Percentiles rank a stretch among this genome's conserved stretches.
Conservation (phyloP, 2,797 vertebrate species). For the Anguilla megastoma region DNA sequence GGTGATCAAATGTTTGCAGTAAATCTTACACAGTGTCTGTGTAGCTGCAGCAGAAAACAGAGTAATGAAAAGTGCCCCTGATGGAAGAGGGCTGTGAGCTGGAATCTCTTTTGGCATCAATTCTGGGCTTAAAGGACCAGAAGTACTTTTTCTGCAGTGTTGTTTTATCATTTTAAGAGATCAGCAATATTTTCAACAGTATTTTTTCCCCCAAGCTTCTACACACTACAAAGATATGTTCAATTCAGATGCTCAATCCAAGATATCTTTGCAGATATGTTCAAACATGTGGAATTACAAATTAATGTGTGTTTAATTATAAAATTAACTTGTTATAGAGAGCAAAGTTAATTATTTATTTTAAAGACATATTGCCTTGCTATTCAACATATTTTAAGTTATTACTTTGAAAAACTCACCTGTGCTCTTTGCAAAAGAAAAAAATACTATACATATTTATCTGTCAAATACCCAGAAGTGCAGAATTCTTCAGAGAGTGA, state of each 20-base stretch:
- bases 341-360: too few relatives aligned
- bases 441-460: background rate
- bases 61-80: conserved; percentile 43
- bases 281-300: too few relatives aligned
- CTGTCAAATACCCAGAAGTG: background rate
- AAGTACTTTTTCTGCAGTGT: conserved; percentile 65
- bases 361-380: too few relatives aligned
- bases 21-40: conserved; percentile 80
- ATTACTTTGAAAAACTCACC: too few relatives aligned
- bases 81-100: background rate
- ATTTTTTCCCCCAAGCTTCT: conserved; percentile 40
- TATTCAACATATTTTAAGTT: too few relatives aligned
- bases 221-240: too few relatives aligned
- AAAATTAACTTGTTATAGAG: too few relatives aligned
- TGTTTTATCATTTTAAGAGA: conserved; percentile 62
- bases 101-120: conserved; percentile 37
- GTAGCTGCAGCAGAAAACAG: conserved; percentile 67
- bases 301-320: too few relatives aligned
- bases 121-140: conserved; percentile 66
- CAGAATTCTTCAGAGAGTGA: background rate
- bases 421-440: background rate
- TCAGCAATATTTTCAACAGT: conserved; percentile 70
- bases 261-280: too few relatives aligned
- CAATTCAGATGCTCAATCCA: too few relatives aligned
- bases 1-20: conserved; percentile 80